These are phyloP conservation scores for Cataglyphis cursor DNA, from an alignment of 2,888 invertebrate genomes.

Conservation along the genomic window DNA sequence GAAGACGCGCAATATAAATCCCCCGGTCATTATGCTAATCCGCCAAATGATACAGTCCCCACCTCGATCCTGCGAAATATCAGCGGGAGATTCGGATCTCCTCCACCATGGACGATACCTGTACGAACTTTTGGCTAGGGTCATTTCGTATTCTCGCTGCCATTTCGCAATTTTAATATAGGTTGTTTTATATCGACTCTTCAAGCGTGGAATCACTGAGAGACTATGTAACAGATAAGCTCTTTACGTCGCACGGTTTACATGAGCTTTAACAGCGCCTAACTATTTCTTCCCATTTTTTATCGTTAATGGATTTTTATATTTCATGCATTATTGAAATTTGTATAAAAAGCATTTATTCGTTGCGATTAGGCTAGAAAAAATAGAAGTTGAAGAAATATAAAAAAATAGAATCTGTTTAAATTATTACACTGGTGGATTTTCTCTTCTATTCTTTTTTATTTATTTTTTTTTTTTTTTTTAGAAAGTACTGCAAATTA, in stretches of 20 bases:
- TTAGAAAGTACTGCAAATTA: neutral
- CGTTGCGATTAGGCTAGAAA: neutral
- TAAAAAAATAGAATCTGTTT: neutral
- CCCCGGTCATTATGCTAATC: slow-evolving; percentile 86
- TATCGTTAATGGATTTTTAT: neutral
- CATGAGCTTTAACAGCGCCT: slow-evolving; percentile 4
- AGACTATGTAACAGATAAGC: neutral
- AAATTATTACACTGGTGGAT: neutral
- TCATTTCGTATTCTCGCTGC: slow-evolving; percentile 33
- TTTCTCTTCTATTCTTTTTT: neutral
- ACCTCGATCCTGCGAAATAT: slow-evolving; percentile 39
- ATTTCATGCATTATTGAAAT: neutral
- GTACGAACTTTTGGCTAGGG: slow-evolving; percentile 33
- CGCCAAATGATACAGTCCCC: slow-evolving; percentile 83
- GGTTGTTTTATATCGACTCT: slow-evolving; percentile 46
- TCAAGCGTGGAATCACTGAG: slow-evolving; percentile 49
- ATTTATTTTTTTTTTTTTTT: neutral
- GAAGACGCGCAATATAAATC: slow-evolving; percentile 82
- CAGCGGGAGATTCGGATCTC: slow-evolving; percentile 71
- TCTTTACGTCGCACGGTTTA: slow-evolving; percentile 7
- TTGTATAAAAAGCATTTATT: neutral
- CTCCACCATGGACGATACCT: slow-evolving; percentile 44
- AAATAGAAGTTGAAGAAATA: neutral
- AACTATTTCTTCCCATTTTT: neutral
- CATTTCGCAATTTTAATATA: slow-evolving; percentile 69